These are phyloP conservation scores for Aphaenogaster floridana DNA, from an alignment of 1,140 invertebrate genomes.

Conservation along the genomic window DNA sequence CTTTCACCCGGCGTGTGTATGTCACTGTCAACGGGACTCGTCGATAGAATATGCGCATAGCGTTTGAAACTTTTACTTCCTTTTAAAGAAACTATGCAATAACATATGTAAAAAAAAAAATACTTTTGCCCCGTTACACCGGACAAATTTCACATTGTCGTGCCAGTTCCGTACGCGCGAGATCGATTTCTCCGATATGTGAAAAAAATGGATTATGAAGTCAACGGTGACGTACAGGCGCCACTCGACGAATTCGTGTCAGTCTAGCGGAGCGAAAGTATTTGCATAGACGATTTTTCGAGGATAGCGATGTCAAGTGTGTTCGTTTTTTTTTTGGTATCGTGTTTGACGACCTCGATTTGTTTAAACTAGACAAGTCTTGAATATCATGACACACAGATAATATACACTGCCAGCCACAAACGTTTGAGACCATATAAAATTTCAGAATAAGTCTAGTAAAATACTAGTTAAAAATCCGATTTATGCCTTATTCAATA, in stretches of 20 bases:
- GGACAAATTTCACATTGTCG: not conserved
- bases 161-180: not conserved
- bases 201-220: slow-evolving; percentile 19
- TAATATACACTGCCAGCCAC: not conserved
- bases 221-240: not conserved
- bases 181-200: not conserved
- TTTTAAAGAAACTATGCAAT: slow-evolving; percentile 7
- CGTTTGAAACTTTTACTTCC: not conserved
- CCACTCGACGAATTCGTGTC: slow-evolving; percentile 31
- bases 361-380: not conserved
- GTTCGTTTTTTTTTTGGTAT: not conserved
- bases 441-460: no score
- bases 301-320: not conserved
- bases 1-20: slow-evolving; percentile 54
- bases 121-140: not conserved
- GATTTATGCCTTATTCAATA: no score
- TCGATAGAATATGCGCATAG: not conserved
- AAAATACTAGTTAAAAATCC: no score
- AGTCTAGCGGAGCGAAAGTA: slow-evolving; percentile 39
- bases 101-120: not conserved
- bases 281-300: slow-evolving; percentile 13
- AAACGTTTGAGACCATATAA: no score
- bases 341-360: not conserved
- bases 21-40: not conserved
- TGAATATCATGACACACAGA: not conserved